Percentiles rank a stretch among this genome's conserved stretches.
These are phyloP conservation scores for Macaca fascicularis DNA, from an alignment of 2,113 vertebrate species.

Conservation along the genomic window DNA sequence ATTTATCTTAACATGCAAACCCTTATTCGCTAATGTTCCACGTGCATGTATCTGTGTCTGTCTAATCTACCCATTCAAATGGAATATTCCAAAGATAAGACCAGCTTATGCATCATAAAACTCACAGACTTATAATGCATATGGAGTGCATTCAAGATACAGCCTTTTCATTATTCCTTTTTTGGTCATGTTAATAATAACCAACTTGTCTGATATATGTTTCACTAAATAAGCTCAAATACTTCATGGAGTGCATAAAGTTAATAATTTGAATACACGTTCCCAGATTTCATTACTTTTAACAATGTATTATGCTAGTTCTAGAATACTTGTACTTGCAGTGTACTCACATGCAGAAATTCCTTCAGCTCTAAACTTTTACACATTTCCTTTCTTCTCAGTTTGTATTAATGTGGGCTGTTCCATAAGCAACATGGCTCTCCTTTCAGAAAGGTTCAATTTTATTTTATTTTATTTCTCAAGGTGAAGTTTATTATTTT, in stretches of 20 bases:
- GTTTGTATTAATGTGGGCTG: neutral
- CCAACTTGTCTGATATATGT: neutral
- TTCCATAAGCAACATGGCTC: neutral
- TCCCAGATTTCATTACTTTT: neutral
- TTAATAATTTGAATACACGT: neutral
- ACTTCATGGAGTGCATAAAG: neutral
- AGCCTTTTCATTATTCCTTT: neutral
- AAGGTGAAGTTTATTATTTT: conserved; percentile 64
- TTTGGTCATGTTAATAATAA: neutral
- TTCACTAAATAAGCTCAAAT: neutral
- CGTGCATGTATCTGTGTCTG: neutral
- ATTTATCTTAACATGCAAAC: neutral
- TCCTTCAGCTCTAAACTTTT: neutral
- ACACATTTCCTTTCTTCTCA: neutral
- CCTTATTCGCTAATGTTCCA: fast-evolving
- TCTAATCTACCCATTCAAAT: neutral
- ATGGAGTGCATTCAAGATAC: neutral
- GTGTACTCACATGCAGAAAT: neutral
- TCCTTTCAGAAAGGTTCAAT: neutral
- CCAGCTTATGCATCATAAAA: neutral
- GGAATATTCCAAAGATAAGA: neutral
- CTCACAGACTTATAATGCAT: neutral
- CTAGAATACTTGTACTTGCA: neutral
- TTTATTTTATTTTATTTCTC: conserved; percentile 29
- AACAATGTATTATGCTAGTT: neutral